These are phyloP conservation scores for Germaria angustata DNA, from an alignment of 2,888 invertebrate species.

Conservation along the genomic window DNA sequence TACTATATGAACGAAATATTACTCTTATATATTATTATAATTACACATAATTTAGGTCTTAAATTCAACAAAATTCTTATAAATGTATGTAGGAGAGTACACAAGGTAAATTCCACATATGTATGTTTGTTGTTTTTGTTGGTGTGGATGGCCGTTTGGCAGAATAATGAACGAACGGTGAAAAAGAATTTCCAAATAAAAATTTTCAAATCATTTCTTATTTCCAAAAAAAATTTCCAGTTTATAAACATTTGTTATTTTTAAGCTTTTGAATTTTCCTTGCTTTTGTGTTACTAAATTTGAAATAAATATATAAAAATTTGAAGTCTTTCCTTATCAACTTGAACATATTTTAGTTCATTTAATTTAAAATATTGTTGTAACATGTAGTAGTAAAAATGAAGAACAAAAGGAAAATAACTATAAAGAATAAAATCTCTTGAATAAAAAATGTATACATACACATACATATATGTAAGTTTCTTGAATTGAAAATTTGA, in stretches of 20 bases:
- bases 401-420: conserved; percentile 1
- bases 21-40: conserved; percentile 49
- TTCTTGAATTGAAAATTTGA: conserved; percentile 46
- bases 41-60: conserved; percentile 44
- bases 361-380: conserved; percentile 32
- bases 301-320: neutral
- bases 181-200: neutral
- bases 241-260: neutral
- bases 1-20: conserved; percentile 26
- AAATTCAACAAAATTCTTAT: conserved; percentile 16
- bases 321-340: neutral
- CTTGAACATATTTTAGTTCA: neutral
- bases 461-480: conserved; percentile 45
- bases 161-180: neutral
- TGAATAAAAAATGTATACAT: conserved; percentile 11
- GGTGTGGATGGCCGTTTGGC: neutral
- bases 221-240: neutral
- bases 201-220: neutral
- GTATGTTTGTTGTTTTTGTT: neutral
- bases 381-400: conserved; percentile 41
- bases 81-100: neutral
- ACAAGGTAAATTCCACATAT: conserved; percentile 13
- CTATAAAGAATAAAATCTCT: conserved; percentile 30
- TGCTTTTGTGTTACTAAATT: neutral
- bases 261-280: neutral